A percentile compares a stretch with the other conserved stretches of the same genome.
These are phyloP conservation scores for Dasypus novemcinctus DNA, from an alignment of 2,113 vertebrate species.

Conservation along the genomic window DNA sequence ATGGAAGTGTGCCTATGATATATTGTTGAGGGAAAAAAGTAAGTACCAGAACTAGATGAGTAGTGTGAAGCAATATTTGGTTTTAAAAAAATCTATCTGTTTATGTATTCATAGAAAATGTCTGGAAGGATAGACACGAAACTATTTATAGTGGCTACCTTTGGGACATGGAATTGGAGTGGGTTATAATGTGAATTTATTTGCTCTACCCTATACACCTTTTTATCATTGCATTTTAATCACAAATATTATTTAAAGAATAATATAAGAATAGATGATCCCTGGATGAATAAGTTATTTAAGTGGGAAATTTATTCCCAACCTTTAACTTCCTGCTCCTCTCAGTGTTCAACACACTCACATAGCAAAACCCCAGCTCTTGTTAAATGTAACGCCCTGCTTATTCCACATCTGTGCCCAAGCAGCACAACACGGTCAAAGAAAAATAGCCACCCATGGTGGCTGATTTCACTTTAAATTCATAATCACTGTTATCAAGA, in stretches of 20 bases:
- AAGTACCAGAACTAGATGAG: constrained; percentile 39
- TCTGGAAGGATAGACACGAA: constrained; percentile 57
- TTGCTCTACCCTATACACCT: background rate
- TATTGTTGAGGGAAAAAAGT: constrained; percentile 41
- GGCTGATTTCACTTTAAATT: background rate
- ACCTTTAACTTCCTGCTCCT: background rate
- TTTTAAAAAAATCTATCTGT: constrained; percentile 48
- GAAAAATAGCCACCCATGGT: background rate
- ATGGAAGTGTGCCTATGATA: constrained; percentile 33
- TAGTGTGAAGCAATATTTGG: constrained; percentile 47
- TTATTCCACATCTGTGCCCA: background rate
- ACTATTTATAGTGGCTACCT: constrained; percentile 58
- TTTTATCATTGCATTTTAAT: background rate
- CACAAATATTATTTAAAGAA: constrained; percentile 2
- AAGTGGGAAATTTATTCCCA: background rate
- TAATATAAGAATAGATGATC: background rate
- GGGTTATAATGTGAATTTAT: constrained; percentile 47
- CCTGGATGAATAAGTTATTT: background rate
- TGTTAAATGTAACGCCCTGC: background rate
- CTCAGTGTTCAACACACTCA: background rate
- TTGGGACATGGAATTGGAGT: background rate
- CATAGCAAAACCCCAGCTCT: background rate
- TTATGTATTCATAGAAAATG: constrained; percentile 76
- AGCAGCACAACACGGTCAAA: background rate
- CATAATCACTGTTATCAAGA: background rate